Evolutionary conservation across 2,797 vertebrate genomes (phyloP).

Genomic region (Phoebastria nigripes): DNA sequence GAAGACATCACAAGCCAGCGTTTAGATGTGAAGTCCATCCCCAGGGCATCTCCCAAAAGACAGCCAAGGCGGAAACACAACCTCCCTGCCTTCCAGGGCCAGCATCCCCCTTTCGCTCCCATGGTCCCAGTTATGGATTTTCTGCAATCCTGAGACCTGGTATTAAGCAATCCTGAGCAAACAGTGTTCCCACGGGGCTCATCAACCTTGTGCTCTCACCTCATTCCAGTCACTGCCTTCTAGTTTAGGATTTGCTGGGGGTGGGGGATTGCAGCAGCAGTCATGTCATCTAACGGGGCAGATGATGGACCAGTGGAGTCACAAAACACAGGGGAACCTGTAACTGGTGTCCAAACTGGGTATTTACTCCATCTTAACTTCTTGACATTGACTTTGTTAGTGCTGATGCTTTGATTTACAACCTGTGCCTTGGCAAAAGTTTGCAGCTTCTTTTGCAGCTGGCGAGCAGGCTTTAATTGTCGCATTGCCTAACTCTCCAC

Average conservation of each 20-base stretch:
- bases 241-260: neutral
- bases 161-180: neutral
- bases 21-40: neutral
- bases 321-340: neutral
- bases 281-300: neutral
- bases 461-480: accelerated
- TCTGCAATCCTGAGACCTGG: neutral
- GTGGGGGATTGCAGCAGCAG: neutral
- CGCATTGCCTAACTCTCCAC: neutral
- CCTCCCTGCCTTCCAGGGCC: neutral
- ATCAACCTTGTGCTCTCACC: neutral
- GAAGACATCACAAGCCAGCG: neutral
- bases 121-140: neutral
- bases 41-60: neutral
- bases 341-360: neutral
- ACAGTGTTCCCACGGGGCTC: accelerated
- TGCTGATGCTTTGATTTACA: neutral
- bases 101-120: neutral
- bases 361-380: neutral
- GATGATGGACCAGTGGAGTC: neutral
- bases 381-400: neutral
- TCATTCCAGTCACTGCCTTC: neutral
- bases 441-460: neutral
- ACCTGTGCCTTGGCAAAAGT: neutral
- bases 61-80: neutral